Percentiles rank a stretch among this genome's conserved stretches.
Evolutionary conservation across 2,888 invertebrate genomes (phyloP).

Genomic region (Caenorhabditis virilis): DNA sequence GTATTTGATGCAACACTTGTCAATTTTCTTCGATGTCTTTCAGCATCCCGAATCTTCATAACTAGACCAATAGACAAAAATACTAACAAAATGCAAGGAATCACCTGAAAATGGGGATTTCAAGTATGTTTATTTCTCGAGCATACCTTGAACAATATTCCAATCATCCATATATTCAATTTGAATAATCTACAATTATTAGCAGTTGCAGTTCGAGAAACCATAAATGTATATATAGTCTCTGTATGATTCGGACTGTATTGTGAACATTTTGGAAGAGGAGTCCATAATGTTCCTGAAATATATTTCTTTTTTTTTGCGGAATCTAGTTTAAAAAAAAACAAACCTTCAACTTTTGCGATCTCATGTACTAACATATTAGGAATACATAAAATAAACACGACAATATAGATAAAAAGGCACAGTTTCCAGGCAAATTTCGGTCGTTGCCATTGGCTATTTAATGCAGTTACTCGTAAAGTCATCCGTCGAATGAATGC

Average conservation of each 20-base stretch:
- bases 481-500: conserved; percentile 66
- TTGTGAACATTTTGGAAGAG: conserved; percentile 29
- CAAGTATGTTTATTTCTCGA: neutral
- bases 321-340: conserved; percentile 4
- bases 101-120: conserved; percentile 47
- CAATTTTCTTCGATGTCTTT: conserved; percentile 55
- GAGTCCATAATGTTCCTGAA: conserved; percentile 25
- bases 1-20: conserved; percentile 42
- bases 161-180: conserved; percentile 66
- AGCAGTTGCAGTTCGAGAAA: conserved; percentile 46
- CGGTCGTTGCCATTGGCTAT: conserved; percentile 62
- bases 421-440: conserved; percentile 60
- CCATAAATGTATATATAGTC: conserved; percentile 57
- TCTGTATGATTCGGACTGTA: conserved; percentile 51
- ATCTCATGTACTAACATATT: conserved; percentile 66
- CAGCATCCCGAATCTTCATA: conserved; percentile 58
- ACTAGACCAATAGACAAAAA: conserved; percentile 58
- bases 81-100: conserved; percentile 62
- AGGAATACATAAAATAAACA: conserved; percentile 60
- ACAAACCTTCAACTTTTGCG: conserved; percentile 20
- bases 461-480: conserved; percentile 54
- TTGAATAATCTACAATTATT: conserved; percentile 64
- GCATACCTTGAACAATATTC: conserved; percentile 62
- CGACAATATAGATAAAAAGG: conserved; percentile 49
- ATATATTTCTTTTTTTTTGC: conserved; percentile 2